These are phyloP conservation scores for Actenoides hombroni DNA, from an alignment of 2,113 vertebrate species.

Conservation along the genomic window DNA sequence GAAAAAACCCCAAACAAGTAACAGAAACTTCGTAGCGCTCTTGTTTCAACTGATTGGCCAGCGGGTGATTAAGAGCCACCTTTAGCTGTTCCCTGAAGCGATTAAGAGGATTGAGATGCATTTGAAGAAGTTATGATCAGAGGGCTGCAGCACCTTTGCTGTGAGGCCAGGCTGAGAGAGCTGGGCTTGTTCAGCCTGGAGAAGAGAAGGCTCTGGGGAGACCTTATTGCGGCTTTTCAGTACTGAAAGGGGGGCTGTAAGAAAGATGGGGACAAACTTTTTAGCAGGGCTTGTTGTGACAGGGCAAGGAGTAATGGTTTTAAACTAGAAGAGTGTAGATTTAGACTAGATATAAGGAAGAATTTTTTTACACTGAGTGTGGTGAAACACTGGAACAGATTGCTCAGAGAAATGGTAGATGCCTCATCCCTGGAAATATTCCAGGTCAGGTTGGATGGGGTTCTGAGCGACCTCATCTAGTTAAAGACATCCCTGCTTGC, in stretches of 20 bases:
- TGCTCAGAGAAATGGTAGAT: not conserved
- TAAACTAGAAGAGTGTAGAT: not conserved
- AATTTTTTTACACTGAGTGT: accelerated
- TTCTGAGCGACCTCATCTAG: not conserved
- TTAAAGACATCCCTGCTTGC: not conserved
- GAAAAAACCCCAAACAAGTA: too few species aligned
- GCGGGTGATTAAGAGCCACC: accelerated
- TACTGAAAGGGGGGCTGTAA: accelerated
- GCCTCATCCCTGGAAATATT: not conserved
- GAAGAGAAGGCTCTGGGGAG: not conserved
- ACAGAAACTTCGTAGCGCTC: accelerated
- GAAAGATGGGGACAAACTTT: not conserved
- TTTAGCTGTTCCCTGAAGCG: not conserved
- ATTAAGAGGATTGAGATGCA: too few species aligned
- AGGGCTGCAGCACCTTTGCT: accelerated
- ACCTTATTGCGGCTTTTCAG: accelerated
- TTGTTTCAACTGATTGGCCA: accelerated
- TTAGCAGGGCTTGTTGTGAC: accelerated
- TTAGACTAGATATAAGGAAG: not conserved
- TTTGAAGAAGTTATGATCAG: accelerated
- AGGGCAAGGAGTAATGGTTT: not conserved
- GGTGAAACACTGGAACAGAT: not conserved
- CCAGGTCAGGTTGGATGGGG: accelerated
- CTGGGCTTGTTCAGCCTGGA: not conserved
- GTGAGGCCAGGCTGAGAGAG: too few species aligned